Conservation (phyloP, 2,888 invertebrate genomes). For the Macrosiphum euphorbiae region DNA sequence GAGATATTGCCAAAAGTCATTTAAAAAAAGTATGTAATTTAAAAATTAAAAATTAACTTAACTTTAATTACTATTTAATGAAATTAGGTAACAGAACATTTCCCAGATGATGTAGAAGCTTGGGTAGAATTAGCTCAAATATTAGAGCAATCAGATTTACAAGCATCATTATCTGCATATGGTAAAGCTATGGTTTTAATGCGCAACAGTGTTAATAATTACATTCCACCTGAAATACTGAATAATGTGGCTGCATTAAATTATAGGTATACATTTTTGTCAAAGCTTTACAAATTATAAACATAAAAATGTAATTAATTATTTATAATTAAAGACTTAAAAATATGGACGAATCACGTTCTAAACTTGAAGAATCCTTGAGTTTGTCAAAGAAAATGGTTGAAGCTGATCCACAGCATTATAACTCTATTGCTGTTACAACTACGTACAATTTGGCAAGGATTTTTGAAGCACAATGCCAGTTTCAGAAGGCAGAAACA, state of each 20-base stretch:
- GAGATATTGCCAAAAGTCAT: constrained; percentile 94
- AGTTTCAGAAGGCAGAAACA: constrained; percentile 94
- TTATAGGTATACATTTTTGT: constrained; percentile 73
- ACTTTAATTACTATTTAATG: neutral
- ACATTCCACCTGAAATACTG: constrained; percentile 96
- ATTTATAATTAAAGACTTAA: constrained; percentile 76
- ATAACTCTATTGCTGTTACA: constrained; percentile 95
- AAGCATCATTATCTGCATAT: constrained; percentile 91
- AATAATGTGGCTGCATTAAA: constrained; percentile 98
- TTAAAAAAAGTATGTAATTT: constrained; percentile 81
- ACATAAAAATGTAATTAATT: constrained; percentile 4
- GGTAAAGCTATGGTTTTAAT: constrained; percentile 93
- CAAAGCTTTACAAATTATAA: neutral
- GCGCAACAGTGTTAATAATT: constrained; percentile 87
- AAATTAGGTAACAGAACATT: constrained; percentile 89
- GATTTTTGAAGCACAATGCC: constrained; percentile 91
- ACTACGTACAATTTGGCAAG: constrained; percentile 97
- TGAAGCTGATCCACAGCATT: constrained; percentile 91
- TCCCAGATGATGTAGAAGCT: constrained; percentile 98
- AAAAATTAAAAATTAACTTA: neutral
- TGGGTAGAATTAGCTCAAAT: constrained; percentile 99
- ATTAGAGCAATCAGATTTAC: constrained; percentile 92
- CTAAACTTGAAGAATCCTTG: constrained; percentile 87
- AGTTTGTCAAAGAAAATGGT: constrained; percentile 86
- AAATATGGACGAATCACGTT: constrained; percentile 87